Evolutionary conservation across 2,888 invertebrate genomes (phyloP), one percentile per base, ranked within the genome.

Genomic region (Folsomia manolachei): DNA sequence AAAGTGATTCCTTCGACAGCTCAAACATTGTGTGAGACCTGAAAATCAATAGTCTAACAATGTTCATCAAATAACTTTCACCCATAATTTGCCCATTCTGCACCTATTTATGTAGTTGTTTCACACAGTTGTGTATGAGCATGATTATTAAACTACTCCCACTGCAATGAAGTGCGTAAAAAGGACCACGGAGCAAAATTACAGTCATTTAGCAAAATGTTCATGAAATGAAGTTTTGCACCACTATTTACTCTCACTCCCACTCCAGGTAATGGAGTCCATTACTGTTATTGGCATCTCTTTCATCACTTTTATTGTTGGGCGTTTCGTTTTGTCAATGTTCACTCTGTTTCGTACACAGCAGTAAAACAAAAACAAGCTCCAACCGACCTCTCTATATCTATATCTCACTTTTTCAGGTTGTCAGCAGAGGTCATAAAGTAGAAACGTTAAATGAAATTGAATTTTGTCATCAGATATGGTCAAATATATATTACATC

Each of bases 11-110:
- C 60, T 78, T 78, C 2, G 76, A 75, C 39, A 79, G 62, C 19
- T 79, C 79, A 56, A 78, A 52, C 51, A 79, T 63, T 2, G 77
- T 69, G 25, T 75, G 73, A 7, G 78, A 77, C 21, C 78, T 78
- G n/a, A 56, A 14, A 56, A 56, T 4, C n/a, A n/a, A n/a, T n/a
- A n/a, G n/a, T n/a, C n/a, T n/a, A n/a, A n/a, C n/a, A n/a, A n/a
- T n/a, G n/a, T n/a, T n/a, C 4, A 56, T 19, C 7, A 56, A 7
- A 56, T 39, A 39, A 39, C 39, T 39, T 39, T 39, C 39, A 39
- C 39, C 39, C 39, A 14, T 39, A 39, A 4, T 4, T 39, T 39
- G 39, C 39, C n/a, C n/a, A 39, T 4, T 39, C 39, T 39, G 4
- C 14, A 39, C 7, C n/a, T n/a, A n/a, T n/a, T n/a, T 39, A 39